A percentile compares a stretch with the other conserved stretches of the same genome.
phyloP scores from a whole-genome alignment of 1,140 invertebrate genomes.

The Chrysopa pallens region DNA sequence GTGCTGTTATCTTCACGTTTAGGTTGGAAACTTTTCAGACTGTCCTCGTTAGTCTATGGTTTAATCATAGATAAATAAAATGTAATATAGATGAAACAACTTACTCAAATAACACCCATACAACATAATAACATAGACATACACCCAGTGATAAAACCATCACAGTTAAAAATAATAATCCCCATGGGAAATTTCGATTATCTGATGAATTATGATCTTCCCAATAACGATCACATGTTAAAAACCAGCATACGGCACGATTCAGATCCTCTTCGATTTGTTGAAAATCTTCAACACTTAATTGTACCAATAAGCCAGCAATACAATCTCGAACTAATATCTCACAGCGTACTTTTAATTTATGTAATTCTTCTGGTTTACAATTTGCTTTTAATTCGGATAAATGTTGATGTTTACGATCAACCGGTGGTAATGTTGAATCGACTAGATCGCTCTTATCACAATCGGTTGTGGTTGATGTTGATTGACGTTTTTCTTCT shows the following conservation, averaged over 20 bases:
- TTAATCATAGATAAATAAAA: too few relatives aligned
- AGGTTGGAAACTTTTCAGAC: too few relatives aligned
- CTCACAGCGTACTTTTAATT: conserved; percentile 38
- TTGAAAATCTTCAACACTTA: conserved; percentile 64
- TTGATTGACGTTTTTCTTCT: too few relatives aligned
- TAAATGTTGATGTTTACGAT: conserved; percentile 41
- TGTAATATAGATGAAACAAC: conserved; percentile 20
- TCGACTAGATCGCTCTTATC: conserved; percentile 43
- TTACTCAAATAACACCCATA: conserved; percentile 80
- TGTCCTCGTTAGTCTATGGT: too few relatives aligned
- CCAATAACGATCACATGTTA: conserved; percentile 83
- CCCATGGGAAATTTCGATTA: conserved; percentile 61
- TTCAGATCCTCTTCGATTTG: conserved; percentile 78
- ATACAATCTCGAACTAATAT: conserved; percentile 54
- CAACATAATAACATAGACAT: conserved; percentile 75
- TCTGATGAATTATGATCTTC: conserved; percentile 48
- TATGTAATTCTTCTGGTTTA: conserved; percentile 59
- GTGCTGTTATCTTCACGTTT: too few relatives aligned
- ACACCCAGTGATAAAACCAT: conserved; percentile 60
- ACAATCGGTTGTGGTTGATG: too few relatives aligned
- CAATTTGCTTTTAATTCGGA: conserved; percentile 58
- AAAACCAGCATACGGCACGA: conserved; percentile 74
- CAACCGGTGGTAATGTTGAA: conserved; percentile 40
- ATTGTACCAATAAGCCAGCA: conserved; percentile 52
- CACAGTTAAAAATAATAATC: conserved; percentile 50